Conservation (phyloP, 1,140 invertebrate genomes). For the Palaemon carinicauda region DNA sequence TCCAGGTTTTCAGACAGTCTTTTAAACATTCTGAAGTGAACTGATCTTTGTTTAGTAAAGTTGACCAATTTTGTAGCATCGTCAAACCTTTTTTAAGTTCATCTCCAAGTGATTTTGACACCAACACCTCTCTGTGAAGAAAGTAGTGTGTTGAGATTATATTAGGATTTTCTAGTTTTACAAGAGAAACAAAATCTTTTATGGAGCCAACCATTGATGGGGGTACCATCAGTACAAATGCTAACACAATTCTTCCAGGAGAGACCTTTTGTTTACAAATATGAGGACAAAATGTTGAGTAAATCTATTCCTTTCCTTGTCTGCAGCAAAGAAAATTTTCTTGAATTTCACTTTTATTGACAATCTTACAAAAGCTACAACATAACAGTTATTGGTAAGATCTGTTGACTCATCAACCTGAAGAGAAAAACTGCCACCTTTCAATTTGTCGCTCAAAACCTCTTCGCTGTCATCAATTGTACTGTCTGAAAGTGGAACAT, state of each 20-base stretch:
- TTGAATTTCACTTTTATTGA: background rate
- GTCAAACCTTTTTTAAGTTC: constrained; percentile 3
- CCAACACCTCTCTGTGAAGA: no score
- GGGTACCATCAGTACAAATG: constrained; percentile 12
- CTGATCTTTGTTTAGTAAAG: constrained; percentile 11
- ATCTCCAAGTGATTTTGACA: background rate
- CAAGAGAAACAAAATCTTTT: no score
- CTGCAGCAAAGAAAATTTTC: no score
- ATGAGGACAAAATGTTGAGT: no score
- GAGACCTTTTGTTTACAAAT: constrained; percentile 7
- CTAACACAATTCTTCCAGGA: constrained; percentile 30
- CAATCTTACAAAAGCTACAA: background rate
- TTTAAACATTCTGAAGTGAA: no score
- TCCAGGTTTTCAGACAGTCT: constrained; percentile 6
- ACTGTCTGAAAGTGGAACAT: background rate
- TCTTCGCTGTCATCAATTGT: background rate
- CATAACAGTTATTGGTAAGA: background rate
- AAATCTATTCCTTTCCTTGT: no score
- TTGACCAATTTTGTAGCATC: constrained; percentile 17
- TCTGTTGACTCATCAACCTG: background rate
- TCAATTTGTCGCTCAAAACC: background rate
- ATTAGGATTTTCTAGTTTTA: no score
- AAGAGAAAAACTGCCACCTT: background rate
- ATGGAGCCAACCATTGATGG: background rate
- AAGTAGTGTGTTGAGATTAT: no score